Evolutionary conservation across 2,888 invertebrate genomes (phyloP).

Genomic region (Drosophila crucigera): DNA sequence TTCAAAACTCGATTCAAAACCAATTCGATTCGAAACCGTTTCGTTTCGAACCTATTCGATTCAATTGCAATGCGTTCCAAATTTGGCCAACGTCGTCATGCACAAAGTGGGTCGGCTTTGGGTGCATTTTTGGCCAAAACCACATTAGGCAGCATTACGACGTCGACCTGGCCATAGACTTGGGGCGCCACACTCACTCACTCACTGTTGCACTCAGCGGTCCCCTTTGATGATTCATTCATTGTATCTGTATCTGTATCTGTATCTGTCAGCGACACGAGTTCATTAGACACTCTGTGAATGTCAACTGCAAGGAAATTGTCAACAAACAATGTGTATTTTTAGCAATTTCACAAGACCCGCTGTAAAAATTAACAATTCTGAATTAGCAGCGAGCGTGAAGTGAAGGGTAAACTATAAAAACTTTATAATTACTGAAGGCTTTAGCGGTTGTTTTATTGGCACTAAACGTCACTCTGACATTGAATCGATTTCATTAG

Average conservation of each 20-base stretch:
- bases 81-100: slow-evolving; percentile 72
- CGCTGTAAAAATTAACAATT: slow-evolving; percentile 50
- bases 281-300: slow-evolving; percentile 76
- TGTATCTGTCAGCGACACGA: slow-evolving; percentile 77
- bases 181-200: slow-evolving; percentile 71
- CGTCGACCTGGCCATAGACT: slow-evolving; percentile 41
- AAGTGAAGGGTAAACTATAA: neutral
- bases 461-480: slow-evolving; percentile 21
- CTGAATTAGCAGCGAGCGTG: slow-evolving; percentile 13
- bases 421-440: slow-evolving; percentile 41
- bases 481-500: slow-evolving; percentile 34
- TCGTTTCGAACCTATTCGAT: neutral
- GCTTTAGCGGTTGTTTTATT: slow-evolving; percentile 46
- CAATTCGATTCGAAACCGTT: neutral
- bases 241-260: slow-evolving; percentile 32
- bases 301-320: slow-evolving; percentile 82
- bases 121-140: slow-evolving; percentile 60
- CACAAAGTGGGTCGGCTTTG: slow-evolving; percentile 72
- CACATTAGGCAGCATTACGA: slow-evolving; percentile 45
- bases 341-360: slow-evolving; percentile 53
- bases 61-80: slow-evolving; percentile 37
- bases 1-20: slow-evolving; percentile 1
- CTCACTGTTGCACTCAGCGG: neutral
- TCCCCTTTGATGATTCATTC: slow-evolving; percentile 74
- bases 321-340: slow-evolving; percentile 56